Evolutionary conservation across 2,113 vertebrate species (phyloP).

Genomic region (Coreoperca whiteheadi): DNA sequence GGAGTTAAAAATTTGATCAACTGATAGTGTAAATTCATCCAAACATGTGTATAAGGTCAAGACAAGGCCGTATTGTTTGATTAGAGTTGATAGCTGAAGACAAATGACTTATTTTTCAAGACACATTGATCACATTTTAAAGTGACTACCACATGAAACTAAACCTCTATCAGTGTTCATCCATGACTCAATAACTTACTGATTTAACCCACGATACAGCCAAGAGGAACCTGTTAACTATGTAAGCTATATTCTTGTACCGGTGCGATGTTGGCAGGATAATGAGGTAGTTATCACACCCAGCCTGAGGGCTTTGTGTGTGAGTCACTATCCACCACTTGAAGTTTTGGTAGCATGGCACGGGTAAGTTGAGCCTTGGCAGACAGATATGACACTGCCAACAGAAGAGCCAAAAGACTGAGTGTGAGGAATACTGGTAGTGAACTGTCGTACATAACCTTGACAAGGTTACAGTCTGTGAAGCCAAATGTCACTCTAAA

Average conservation of each 20-base stretch:
- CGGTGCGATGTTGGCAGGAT: background rate
- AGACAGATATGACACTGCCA: background rate
- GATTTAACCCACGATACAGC: background rate
- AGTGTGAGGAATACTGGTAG: background rate
- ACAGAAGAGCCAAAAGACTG: background rate
- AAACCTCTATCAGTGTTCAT: background rate
- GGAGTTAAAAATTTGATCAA: background rate
- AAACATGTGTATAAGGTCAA: background rate
- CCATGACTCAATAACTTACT: background rate
- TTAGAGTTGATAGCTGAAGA: background rate
- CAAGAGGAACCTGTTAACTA: background rate
- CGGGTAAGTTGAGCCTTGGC: background rate
- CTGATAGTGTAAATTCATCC: background rate
- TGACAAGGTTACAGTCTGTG: background rate
- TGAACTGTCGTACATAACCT: background rate
- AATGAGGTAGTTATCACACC: slow-evolving; percentile 23
- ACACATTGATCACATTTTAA: background rate
- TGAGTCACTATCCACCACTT: background rate
- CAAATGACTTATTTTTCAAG: background rate
- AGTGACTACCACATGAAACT: background rate
- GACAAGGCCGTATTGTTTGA: background rate
- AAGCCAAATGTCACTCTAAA: background rate
- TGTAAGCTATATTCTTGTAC: background rate
- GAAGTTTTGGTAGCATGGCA: background rate
- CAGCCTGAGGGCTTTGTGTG: slow-evolving; percentile 29